phyloP scores from a whole-genome alignment of 2,888 invertebrate species.

The Tinea semifulvella region DNA sequence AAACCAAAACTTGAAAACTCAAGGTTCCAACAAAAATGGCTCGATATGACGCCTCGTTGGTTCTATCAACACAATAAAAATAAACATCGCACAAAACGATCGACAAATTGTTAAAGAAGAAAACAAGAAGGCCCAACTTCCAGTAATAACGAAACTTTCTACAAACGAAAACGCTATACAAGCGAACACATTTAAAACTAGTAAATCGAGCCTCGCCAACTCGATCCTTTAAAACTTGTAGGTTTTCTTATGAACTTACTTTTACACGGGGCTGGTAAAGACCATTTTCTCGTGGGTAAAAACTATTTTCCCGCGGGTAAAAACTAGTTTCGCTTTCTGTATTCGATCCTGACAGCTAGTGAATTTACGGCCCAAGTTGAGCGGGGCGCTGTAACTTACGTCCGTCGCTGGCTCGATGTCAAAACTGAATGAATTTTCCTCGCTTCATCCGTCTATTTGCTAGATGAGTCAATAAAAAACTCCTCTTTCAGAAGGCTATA shows the following conservation, averaged over 20 bases:
- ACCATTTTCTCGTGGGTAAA: slow-evolving; percentile 18
- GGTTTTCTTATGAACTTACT: slow-evolving; percentile 15
- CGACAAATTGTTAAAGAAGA: background rate
- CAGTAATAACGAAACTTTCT: slow-evolving; percentile 18
- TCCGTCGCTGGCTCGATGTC: slow-evolving; percentile 10
- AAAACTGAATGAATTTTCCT: slow-evolving; percentile 8
- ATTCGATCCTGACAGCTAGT: slow-evolving; percentile 34
- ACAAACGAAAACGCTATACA: slow-evolving; percentile 14
- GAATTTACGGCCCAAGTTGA: slow-evolving; percentile 29
- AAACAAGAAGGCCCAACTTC: background rate
- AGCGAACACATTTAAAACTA: slow-evolving; percentile 10
- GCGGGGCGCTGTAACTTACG: slow-evolving; percentile 12
- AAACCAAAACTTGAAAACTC: slow-evolving; percentile 32
- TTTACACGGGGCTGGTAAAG: slow-evolving; percentile 5
- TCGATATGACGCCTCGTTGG: slow-evolving; percentile 18
- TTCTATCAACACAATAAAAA: background rate
- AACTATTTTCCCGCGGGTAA: slow-evolving; percentile 20
- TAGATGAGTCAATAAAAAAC: slow-evolving; percentile 2
- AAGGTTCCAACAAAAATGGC: too few species aligned
- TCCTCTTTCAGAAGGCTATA: slow-evolving; percentile 3
- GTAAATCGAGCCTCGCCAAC: slow-evolving; percentile 11
- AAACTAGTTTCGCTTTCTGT: slow-evolving; percentile 29
- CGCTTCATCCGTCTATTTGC: slow-evolving; percentile 4
- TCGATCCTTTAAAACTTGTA: slow-evolving; percentile 15
- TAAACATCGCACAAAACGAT: background rate